Evolutionary conservation across 2,888 invertebrate genomes (phyloP).

Genomic region (Hirtodrosophila confusa): DNA sequence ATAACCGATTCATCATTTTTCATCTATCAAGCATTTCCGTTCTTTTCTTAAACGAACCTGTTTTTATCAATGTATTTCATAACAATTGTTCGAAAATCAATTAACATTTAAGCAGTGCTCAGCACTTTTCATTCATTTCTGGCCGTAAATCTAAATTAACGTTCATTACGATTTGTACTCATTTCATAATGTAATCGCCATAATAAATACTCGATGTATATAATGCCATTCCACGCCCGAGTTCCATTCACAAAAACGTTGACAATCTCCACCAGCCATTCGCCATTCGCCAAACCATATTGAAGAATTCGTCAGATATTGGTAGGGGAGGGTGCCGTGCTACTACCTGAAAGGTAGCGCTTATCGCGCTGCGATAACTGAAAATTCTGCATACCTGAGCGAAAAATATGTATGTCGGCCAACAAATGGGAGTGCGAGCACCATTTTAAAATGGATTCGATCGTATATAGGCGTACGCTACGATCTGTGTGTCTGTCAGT

Average conservation of each 20-base stretch:
- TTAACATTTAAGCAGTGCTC: conserved; percentile 1
- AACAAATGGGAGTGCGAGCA: conserved; percentile 1
- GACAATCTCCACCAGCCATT: conserved; percentile 43
- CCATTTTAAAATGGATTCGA: conserved; percentile 40
- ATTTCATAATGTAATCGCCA: conserved; percentile 49
- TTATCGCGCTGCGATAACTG: conserved; percentile 63
- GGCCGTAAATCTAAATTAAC: conserved; percentile 21
- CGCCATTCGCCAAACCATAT: conserved; percentile 18
- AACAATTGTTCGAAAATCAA: not conserved
- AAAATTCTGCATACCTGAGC: conserved; percentile 64
- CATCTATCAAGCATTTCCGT: no score
- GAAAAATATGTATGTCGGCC: conserved; percentile 14
- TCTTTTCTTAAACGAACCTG: no score
- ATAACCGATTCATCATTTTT: no score
- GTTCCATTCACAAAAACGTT: conserved; percentile 65
- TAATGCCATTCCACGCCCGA: conserved; percentile 16
- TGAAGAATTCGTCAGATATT: conserved; percentile 23
- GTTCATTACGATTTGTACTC: conserved; percentile 33
- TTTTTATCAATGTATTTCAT: no score
- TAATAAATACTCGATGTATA: conserved; percentile 33
- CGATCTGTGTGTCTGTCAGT: conserved; percentile 35
- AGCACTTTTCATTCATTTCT: conserved; percentile 37
- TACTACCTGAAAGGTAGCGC: conserved; percentile 26
- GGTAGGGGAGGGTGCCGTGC: conserved; percentile 1
- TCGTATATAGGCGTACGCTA: conserved; percentile 11